Conservation (phyloP, 2,113 vertebrate genomes). For the Pungitius pungitius region DNA sequence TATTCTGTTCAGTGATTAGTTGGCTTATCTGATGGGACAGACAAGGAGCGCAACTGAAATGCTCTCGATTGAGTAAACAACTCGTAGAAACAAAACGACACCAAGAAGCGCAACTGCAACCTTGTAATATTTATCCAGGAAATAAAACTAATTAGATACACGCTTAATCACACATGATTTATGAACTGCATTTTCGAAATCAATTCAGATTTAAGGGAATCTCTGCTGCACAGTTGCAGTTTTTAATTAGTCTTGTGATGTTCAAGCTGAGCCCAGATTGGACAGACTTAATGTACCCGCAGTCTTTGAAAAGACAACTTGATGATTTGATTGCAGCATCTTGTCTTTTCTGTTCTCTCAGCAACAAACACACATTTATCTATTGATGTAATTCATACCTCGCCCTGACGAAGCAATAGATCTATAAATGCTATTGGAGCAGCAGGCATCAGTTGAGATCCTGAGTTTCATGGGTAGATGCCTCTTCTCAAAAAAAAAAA, state of each 20-base stretch:
- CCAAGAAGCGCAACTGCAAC: background rate
- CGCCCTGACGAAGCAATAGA: background rate
- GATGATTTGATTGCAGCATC: background rate
- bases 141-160: background rate
- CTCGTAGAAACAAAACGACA: background rate
- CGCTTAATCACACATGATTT: background rate
- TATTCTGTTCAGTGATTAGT: background rate
- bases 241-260: slow-evolving; percentile 12
- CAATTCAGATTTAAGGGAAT: slow-evolving; percentile 1
- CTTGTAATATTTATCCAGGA: background rate
- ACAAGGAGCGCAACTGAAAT: background rate
- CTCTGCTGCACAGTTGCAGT: background rate
- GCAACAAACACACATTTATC: background rate
- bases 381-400: background rate
- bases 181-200: background rate
- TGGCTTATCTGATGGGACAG: background rate
- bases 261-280: slow-evolving; percentile 1
- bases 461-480: background rate
- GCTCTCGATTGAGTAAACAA: background rate
- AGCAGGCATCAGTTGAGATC: background rate
- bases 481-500: background rate
- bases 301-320: background rate
- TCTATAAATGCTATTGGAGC: background rate
- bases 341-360: background rate
- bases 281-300: background rate